Conservation (phyloP, 2,888 invertebrate species). For the Isoperla grammatica region DNA sequence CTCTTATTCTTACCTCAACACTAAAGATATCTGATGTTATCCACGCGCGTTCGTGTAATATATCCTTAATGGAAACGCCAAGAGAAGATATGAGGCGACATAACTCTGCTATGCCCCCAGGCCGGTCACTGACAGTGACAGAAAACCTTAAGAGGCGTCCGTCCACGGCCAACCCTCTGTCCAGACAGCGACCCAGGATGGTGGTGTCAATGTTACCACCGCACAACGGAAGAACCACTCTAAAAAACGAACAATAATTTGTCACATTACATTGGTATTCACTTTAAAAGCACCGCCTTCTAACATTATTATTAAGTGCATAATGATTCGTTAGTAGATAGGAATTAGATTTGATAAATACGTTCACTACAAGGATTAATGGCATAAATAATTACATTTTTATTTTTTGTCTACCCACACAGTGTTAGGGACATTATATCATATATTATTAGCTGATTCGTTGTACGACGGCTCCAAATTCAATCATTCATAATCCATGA, state of each 20-base stretch:
- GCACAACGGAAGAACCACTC: slow-evolving; percentile 77
- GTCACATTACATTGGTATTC: no score
- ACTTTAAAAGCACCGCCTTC: no score
- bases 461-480: no score
- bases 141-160: slow-evolving; percentile 69
- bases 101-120: slow-evolving; percentile 82
- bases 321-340: no score
- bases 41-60: slow-evolving; percentile 95
- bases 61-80: slow-evolving; percentile 90
- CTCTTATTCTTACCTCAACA: slow-evolving; percentile 56
- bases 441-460: no score
- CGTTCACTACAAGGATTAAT: no score
- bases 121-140: slow-evolving; percentile 76
- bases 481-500: no score
- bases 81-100: slow-evolving; percentile 67
- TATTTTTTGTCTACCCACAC: no score
- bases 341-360: no score
- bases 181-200: slow-evolving; percentile 79
- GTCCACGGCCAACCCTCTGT: slow-evolving; percentile 82
- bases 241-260: slow-evolving; percentile 41
- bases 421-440: no score
- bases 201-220: slow-evolving; percentile 93
- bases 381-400: no score
- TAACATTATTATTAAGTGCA: no score
- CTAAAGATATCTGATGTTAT: slow-evolving; percentile 82